Base-by-base conservation (phyloP, 1,140 invertebrate species). In the Drosophila nikananu region DNA sequence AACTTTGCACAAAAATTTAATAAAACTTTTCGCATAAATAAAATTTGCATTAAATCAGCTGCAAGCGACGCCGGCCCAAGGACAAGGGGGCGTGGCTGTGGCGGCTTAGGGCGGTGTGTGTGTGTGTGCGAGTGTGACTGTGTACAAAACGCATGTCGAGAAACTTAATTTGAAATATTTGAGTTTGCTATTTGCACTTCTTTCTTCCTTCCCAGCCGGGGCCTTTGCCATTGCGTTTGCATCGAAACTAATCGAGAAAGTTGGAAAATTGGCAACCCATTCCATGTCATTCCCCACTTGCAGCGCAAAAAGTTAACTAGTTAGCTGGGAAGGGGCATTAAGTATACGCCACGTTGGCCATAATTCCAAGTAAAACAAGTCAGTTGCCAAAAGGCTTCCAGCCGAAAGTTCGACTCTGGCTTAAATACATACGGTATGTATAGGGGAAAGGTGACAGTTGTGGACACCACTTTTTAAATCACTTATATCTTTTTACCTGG, bases 101-200 rank as follows among this genome's bases (percentile, higher is more conserved):
- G 25, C 77, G 66, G 86, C 78, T 83, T 90, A 81, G 81, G 63
- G 41, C 59, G 54, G 27, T 32, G 27, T 35, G 52, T 19, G 49
- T 52, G n/a, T 32, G 51, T 32, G 27, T 52, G 49, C 25, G 10
- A 19, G 5, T 21, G 58, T 66, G 42, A 54, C 23, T 84, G 61
- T 81, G 80, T 68, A 77, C 80, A 81, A 84, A 89, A 90, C 84
- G 87, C 86, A 89, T 89, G 84, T 90, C 75, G 81, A 86, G 86
- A 90, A 90, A 90, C 86, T 90, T 90, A 90, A 90, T 90, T 90
- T 90, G 86, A 90, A 90, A 90, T 90, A 90, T 90, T 90, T 89
- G 84, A 87, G 84, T 87, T 90, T 90, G 86, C 81, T 64, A 90
- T 90, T 90, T 90, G 86, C 68, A 55, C 76, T 78, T 87, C 82